These are phyloP conservation scores for Xanthostigma xanthostigma DNA, from an alignment of 2,888 invertebrate species.

Conservation along the genomic window DNA sequence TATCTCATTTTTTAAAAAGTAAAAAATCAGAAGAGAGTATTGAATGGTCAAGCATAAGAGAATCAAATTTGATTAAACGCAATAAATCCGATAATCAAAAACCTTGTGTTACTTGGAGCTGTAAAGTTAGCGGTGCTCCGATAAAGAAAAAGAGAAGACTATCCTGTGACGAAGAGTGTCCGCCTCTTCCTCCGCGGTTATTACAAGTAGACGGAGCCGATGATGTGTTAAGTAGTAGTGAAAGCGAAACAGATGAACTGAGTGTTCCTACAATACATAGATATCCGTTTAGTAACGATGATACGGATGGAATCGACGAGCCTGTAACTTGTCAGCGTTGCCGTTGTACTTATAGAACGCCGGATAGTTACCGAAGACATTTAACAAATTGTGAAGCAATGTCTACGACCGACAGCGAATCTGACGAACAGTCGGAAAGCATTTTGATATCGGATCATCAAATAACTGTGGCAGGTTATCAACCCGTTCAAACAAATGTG, in stretches of 20 bases:
- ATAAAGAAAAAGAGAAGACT: conserved; percentile 52
- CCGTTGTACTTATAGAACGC: conserved; percentile 72
- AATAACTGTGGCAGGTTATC: conserved; percentile 1
- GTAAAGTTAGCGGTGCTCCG: conserved; percentile 48
- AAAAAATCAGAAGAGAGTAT: background rate
- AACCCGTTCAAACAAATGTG: too few species aligned
- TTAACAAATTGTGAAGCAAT: conserved; percentile 62
- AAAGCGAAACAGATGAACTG: background rate
- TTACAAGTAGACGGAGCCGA: conserved; percentile 40
- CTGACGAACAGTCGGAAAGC: conserved; percentile 40
- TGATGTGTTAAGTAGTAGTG: conserved; percentile 30
- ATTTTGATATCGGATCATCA: conserved; percentile 4
- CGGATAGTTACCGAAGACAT: conserved; percentile 67
- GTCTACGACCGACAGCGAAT: conserved; percentile 69
- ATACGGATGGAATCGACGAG: conserved; percentile 40
- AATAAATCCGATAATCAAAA: conserved; percentile 44
- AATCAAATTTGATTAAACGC: conserved; percentile 29
- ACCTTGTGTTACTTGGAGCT: conserved; percentile 40
- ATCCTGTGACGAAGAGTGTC: conserved; percentile 18
- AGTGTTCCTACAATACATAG: conserved; percentile 1
- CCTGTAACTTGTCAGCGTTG: conserved; percentile 79
- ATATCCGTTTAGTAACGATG: background rate
- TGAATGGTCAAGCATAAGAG: background rate
- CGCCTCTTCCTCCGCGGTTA: background rate
- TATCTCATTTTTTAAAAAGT: background rate